Percentiles rank a stretch among this genome's conserved stretches.
Conservation (phyloP, 1,140 invertebrate genomes). For the Daktulosphaira vitifoliae region DNA sequence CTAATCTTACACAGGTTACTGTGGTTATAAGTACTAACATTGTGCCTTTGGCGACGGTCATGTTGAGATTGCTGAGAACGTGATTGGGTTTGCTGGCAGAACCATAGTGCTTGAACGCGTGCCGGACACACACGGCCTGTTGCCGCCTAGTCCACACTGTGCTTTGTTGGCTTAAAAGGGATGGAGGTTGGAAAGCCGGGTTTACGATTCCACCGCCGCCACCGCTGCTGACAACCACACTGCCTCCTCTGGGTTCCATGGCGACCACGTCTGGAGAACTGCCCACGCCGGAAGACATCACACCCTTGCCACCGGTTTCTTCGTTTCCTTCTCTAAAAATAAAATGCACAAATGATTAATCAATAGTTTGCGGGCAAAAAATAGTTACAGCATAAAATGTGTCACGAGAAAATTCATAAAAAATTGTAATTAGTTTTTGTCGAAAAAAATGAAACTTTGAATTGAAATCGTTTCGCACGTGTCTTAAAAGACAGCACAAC, state of each 20-base stretch:
- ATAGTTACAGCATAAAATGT: no score
- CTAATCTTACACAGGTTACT: no score
- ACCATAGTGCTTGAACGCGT: slow-evolving; percentile 48
- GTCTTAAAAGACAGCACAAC: no score
- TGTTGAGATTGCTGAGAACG: slow-evolving; percentile 47
- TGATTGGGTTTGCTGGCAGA: slow-evolving; percentile 41
- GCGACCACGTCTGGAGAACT: slow-evolving; percentile 32
- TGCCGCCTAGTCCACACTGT: slow-evolving; percentile 42
- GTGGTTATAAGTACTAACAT: no score
- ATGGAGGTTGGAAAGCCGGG: slow-evolving; percentile 35
- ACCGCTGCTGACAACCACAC: not conserved
- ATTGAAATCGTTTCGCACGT: no score
- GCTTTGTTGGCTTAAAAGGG: slow-evolving; percentile 39
- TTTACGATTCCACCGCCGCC: slow-evolving; percentile 32
- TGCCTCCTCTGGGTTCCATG: slow-evolving; percentile 33
- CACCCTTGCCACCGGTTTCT: slow-evolving; percentile 1
- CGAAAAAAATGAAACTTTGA: no score
- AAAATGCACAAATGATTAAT: not conserved
- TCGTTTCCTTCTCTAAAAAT: slow-evolving; percentile 10
- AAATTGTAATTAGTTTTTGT: no score
- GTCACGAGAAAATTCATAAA: no score
- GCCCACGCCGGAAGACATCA: slow-evolving; percentile 15
- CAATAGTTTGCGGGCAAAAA: not conserved
- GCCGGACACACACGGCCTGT: slow-evolving; percentile 44
- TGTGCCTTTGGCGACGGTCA: slow-evolving; percentile 49